A percentile compares a stretch with the other conserved stretches of the same genome.
Evolutionary conservation across 2,888 invertebrate genomes (phyloP).

Genomic region (Lottia gigantea): DNA sequence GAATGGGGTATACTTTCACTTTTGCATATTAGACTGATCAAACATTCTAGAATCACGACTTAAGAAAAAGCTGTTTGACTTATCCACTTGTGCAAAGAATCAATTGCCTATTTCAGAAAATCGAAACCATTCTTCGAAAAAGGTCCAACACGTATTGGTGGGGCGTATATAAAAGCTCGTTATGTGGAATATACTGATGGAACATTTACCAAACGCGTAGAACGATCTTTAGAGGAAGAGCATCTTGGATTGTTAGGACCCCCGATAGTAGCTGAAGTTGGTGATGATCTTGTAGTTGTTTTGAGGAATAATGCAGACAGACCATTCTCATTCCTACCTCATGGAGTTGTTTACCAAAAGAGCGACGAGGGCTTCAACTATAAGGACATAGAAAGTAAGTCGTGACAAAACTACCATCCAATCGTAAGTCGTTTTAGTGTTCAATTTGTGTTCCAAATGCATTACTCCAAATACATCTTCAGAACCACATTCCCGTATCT

Average conservation of each 20-base stretch:
- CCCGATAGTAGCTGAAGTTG: slow-evolving; percentile 44
- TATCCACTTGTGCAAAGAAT: too few relatives aligned
- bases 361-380: slow-evolving; percentile 33
- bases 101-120: slow-evolving; percentile 23
- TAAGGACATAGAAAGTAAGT: slow-evolving; percentile 15
- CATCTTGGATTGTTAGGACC: slow-evolving; percentile 51
- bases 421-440: background rate
- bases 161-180: slow-evolving; percentile 40
- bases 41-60: too few relatives aligned
- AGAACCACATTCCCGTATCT: too few relatives aligned
- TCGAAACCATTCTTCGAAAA: slow-evolving; percentile 31
- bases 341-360: slow-evolving; percentile 39
- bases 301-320: slow-evolving; percentile 41
- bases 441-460: too few relatives aligned
- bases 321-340: slow-evolving; percentile 43
- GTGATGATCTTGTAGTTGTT: slow-evolving; percentile 39
- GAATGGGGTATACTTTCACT: background rate
- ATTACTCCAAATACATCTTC: too few relatives aligned
- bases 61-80: too few relatives aligned
- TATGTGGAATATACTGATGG: slow-evolving; percentile 42
- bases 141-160: slow-evolving; percentile 34
- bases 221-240: slow-evolving; percentile 12
- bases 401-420: background rate
- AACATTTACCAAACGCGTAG: slow-evolving; percentile 31
- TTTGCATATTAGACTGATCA: too few relatives aligned